phyloP scores from a whole-genome alignment of 2,888 invertebrate genomes.

The Phengaris alcon region DNA sequence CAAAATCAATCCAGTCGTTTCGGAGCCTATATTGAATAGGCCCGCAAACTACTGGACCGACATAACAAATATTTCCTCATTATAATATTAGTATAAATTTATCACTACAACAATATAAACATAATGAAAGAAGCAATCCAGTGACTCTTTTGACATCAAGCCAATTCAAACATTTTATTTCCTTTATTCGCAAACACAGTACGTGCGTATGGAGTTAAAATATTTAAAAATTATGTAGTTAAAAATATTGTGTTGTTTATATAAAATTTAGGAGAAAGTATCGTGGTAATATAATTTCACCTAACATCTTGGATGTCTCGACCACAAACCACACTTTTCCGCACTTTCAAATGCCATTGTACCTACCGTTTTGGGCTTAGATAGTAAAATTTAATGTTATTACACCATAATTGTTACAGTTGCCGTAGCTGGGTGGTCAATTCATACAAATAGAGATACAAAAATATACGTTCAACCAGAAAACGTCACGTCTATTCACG shows the following conservation, averaged over 20 bases:
- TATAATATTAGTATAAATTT: too few relatives aligned
- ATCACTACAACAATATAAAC: background rate
- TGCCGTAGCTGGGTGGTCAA: conserved; percentile 84
- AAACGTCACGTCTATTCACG: conserved; percentile 83
- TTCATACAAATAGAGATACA: conserved; percentile 85
- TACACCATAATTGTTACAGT: conserved; percentile 53
- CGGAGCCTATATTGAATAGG: too few relatives aligned
- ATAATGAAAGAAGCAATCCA: background rate
- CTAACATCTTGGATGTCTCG: background rate
- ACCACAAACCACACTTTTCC: background rate
- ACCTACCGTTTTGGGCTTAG: background rate
- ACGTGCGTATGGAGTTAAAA: too few relatives aligned
- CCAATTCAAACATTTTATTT: background rate
- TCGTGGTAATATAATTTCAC: background rate
- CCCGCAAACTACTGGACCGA: too few relatives aligned
- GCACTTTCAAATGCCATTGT: conserved; percentile 7
- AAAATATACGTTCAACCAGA: conserved; percentile 85
- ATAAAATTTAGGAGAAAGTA: background rate
- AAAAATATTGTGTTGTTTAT: too few relatives aligned
- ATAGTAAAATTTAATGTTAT: background rate
- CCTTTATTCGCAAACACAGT: too few relatives aligned
- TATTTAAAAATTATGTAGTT: too few relatives aligned
- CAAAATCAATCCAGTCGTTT: too few relatives aligned
- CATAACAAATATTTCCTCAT: too few relatives aligned
- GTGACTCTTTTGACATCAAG: background rate